A percentile compares a stretch with the other conserved stretches of the same genome.
Evolutionary conservation across 2,797 vertebrate genomes (phyloP).

Genomic region (Botia kubotai): DNA sequence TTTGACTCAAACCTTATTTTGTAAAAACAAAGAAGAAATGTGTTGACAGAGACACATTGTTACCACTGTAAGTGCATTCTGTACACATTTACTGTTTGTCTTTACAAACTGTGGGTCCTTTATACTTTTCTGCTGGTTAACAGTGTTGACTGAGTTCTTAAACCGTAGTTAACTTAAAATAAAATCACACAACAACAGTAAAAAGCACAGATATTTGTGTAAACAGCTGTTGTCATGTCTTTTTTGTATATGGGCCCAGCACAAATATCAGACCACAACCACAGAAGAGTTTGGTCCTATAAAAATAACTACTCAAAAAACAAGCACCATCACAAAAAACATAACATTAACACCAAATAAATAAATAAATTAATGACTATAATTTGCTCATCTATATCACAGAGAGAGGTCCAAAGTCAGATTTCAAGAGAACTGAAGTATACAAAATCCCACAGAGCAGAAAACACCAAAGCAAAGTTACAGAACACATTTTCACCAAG

Average conservation of each 20-base stretch:
- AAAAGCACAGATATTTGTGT: constrained; percentile 28
- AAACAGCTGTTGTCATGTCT: constrained; percentile 5
- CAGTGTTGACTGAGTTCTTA: background rate
- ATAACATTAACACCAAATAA: constrained; percentile 40
- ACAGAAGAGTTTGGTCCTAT: constrained; percentile 38
- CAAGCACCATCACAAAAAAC: constrained; percentile 56
- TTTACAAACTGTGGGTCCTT: background rate
- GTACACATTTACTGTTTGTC: background rate
- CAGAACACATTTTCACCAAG: constrained; percentile 59
- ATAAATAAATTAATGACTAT: constrained; percentile 49
- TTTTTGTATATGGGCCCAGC: constrained; percentile 34
- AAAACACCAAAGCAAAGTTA: constrained; percentile 72
- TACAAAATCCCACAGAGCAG: constrained; percentile 70
- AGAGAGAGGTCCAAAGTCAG: constrained; percentile 61
- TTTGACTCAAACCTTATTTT: background rate
- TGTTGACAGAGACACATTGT: too few relatives aligned
- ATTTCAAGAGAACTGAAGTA: constrained; percentile 62
- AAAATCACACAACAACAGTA: background rate
- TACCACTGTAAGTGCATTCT: background rate
- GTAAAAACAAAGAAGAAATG: background rate
- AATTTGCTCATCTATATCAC: constrained; percentile 54
- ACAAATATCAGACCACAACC: constrained; percentile 34
- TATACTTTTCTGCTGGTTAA: background rate
- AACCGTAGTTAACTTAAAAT: background rate
- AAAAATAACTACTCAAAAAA: constrained; percentile 39